These are phyloP conservation scores for Cephonodes hylas DNA, from an alignment of 2,888 invertebrate genomes.

Conservation along the genomic window DNA sequence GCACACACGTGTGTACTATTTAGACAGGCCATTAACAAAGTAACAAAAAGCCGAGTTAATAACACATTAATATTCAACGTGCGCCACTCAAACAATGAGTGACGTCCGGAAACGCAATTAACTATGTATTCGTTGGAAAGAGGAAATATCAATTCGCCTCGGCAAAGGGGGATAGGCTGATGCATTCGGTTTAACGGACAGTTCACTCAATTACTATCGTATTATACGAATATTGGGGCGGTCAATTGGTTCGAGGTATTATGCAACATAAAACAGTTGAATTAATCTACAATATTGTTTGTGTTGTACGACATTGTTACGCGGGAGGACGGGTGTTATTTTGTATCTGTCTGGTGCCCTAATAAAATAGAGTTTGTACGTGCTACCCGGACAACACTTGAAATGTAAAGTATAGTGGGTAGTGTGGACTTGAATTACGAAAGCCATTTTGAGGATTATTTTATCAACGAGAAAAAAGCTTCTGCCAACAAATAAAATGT, in stretches of 20 bases:
- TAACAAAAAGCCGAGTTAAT: constrained; percentile 22
- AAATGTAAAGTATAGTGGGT: background rate
- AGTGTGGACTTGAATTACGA: too few relatives aligned
- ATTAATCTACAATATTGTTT: background rate
- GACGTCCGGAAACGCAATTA: constrained; percentile 78
- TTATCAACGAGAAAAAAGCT: too few relatives aligned
- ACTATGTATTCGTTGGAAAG: constrained; percentile 73
- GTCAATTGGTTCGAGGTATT: background rate
- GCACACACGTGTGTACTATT: constrained; percentile 10
- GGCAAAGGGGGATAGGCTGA: constrained; percentile 53
- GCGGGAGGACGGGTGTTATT: background rate
- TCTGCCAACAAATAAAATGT: too few relatives aligned
- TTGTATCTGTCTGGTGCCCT: background rate
- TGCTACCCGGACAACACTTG: background rate
- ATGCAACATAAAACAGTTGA: background rate
- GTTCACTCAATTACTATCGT: constrained; percentile 57
- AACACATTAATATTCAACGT: constrained; percentile 46
- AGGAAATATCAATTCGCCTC: constrained; percentile 79
- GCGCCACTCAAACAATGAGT: constrained; percentile 55
- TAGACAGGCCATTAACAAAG: constrained; percentile 16
- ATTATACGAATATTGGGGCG: constrained; percentile 31
- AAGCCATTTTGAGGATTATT: too few relatives aligned
- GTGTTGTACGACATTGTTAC: background rate
- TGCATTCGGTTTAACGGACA: constrained; percentile 52
- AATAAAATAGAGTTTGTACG: background rate